These are phyloP conservation scores for Mandrillus leucophaeus DNA, from an alignment of 2,113 vertebrate species.

Conservation along the genomic window DNA sequence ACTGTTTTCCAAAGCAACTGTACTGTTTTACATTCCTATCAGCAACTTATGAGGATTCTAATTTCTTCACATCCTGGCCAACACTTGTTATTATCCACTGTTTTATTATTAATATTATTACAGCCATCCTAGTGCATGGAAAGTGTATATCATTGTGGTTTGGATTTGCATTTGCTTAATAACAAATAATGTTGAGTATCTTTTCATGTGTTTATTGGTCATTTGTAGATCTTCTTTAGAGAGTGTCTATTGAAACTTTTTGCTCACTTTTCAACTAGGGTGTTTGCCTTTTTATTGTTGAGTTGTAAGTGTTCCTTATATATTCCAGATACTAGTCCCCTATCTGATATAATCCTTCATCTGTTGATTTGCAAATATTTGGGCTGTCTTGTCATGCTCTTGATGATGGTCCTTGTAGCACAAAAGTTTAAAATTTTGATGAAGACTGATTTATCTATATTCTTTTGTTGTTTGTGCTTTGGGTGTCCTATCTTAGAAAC, in stretches of 20 bases:
- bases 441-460: not conserved
- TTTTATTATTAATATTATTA: not conserved
- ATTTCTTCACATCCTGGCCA: not conserved
- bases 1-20: not conserved
- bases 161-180: not conserved
- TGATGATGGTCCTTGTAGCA: not conserved
- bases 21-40: not conserved
- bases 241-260: not conserved
- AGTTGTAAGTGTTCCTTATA: not conserved
- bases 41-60: not conserved
- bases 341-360: not conserved
- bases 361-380: not conserved
- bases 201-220: not conserved
- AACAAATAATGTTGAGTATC: not conserved
- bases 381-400: not conserved
- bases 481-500: not conserved
- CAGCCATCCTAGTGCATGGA: not conserved
- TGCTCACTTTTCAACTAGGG: not conserved
- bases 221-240: not conserved
- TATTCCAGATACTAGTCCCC: not conserved
- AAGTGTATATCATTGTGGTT: not conserved
- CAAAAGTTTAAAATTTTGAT: not conserved
- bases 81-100: not conserved
- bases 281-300: not conserved
- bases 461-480: not conserved